phyloP scores from a whole-genome alignment of 2,797 vertebrate genomes.

The Sebastes diploproa region DNA sequence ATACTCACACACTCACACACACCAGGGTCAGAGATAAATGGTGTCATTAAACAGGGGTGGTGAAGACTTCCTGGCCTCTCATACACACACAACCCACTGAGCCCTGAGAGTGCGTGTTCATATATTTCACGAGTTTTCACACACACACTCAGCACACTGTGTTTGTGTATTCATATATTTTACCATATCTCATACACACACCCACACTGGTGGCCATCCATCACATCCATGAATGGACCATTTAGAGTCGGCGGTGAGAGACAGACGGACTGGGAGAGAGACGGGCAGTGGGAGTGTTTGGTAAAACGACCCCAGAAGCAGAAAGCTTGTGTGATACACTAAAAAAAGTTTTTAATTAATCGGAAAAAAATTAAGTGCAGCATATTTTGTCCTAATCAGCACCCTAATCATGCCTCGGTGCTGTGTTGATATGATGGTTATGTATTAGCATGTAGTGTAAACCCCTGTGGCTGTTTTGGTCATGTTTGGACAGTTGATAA shows the following conservation, averaged over 20 bases:
- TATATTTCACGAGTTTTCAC: slow-evolving; percentile 1
- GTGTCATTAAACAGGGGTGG: slow-evolving; percentile 57
- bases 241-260: slow-evolving; percentile 50
- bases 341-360: slow-evolving; percentile 27
- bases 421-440: slow-evolving; percentile 30
- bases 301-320: neutral
- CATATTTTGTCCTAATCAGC: slow-evolving; percentile 33
- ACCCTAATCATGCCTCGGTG: neutral
- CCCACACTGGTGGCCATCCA: slow-evolving; percentile 38
- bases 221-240: slow-evolving; percentile 55
- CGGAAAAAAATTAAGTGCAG: neutral
- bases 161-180: slow-evolving; percentile 46
- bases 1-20: slow-evolving; percentile 13
- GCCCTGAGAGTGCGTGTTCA: slow-evolving; percentile 12
- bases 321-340: neutral
- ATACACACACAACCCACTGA: slow-evolving; percentile 25
- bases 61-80: slow-evolving; percentile 49
- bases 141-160: slow-evolving; percentile 17
- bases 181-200: slow-evolving; percentile 34
- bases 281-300: slow-evolving; percentile 11
- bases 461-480: slow-evolving; percentile 34
- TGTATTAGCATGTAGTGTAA: slow-evolving; percentile 35
- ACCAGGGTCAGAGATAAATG: slow-evolving; percentile 57
- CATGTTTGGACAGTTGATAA: slow-evolving; percentile 10
- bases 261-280: slow-evolving; percentile 13